Base-by-base conservation (phyloP, 2,113 vertebrate genomes). In the Plecturocebus donacophilus region DNA sequence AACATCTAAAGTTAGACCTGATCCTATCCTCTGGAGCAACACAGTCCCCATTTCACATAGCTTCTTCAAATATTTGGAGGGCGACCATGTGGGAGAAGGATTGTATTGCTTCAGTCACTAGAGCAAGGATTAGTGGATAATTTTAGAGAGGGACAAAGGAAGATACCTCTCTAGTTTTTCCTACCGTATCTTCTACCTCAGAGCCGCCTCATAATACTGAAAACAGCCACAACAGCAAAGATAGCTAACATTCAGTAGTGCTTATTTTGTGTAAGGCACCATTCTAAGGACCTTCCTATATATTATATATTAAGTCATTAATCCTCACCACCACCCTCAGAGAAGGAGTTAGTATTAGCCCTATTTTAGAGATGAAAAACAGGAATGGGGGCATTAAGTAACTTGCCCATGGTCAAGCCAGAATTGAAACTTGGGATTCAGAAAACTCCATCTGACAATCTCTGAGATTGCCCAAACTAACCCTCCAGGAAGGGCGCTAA, bases 11-110 rank as follows among this genome's bases (percentile, higher is more conserved):
- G 1, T 85, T 61, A 47, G 58, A 66, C 71, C 71, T 77, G 27
- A 76, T 38, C 21, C 38, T 77, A 45, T 17, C 11, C 49, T 82
- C 64, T 58, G 52, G 66, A 91, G 70, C 13, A 52, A 81, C 0
- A 5, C 25, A 66, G 38, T 12, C 40, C 10, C 40, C 73, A 61
- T 92, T 40, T 56, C 25, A 35, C 27, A 6, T 2, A n/a, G 30
- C 64, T 85, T 87, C 91, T 88, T 85, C 27, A 91, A 6, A 32
- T 73, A 66, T 91, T 85, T 92, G 66, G 38, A 87, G 82, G 47
- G 40, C 20, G 47, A 71, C 40, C 52, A 11, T 0, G 19, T 38
- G 12, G 38, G 49, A 49, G 38, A 95, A 30, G 21, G 71, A 64
- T 6, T 8, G 32, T 70, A 4, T n/a, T 96, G 76, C 80, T 71